These are phyloP conservation scores for Ctenoplectra terminalis DNA, from an alignment of 1,140 invertebrate species.

Conservation along the genomic window DNA sequence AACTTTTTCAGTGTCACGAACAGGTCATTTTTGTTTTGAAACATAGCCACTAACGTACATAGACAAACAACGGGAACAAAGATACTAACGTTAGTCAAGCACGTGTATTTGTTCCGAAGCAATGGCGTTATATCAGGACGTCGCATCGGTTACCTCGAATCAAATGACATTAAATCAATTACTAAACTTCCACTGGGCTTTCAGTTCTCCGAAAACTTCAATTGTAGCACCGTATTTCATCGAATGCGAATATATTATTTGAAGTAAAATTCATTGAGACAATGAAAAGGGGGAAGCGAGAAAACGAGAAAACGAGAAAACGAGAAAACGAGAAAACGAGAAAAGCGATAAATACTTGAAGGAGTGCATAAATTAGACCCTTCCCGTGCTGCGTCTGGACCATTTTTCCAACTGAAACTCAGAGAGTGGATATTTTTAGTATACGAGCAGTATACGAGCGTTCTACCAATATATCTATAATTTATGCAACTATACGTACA, in stretches of 20 bases:
- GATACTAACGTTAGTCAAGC: no score
- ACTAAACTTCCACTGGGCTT: not conserved
- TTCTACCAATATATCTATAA: no score
- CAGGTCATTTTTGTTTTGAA: constrained; percentile 34
- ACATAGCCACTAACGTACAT: not conserved
- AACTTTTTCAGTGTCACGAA: not conserved
- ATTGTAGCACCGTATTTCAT: not conserved
- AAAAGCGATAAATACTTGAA: no score
- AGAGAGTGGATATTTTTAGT: no score
- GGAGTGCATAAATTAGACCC: no score
- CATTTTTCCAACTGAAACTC: no score
- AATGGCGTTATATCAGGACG: not conserved
- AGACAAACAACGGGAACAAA: not conserved
- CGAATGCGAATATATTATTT: not conserved
- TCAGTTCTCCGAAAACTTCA: not conserved
- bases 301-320: no score
- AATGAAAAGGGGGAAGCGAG: no score
- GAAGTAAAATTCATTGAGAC: not conserved
- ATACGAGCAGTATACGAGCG: no score
- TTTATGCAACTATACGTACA: no score
- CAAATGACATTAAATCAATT: constrained; percentile 11
- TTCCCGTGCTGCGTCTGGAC: no score
- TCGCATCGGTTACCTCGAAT: not conserved
- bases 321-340: no score
- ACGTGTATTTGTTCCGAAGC: not conserved